A percentile compares a stretch with the other conserved stretches of the same genome.
Conservation (phyloP, 2,113 vertebrate genomes). For the Pelodiscus sinensis region DNA sequence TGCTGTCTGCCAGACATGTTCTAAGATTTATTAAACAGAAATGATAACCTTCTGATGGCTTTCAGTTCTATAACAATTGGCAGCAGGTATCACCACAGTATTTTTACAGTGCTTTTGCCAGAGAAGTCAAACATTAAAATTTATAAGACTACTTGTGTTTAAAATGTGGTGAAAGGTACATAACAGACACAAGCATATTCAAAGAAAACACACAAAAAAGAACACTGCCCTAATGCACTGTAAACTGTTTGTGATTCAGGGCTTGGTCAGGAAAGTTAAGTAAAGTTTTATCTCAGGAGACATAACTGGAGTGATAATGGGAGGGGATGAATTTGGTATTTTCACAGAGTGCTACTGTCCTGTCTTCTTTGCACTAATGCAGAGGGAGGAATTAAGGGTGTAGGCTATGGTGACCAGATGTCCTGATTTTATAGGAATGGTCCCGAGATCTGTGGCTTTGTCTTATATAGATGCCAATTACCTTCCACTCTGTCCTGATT, state of each 20-base stretch:
- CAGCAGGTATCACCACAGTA: background rate
- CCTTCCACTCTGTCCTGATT: too few species aligned
- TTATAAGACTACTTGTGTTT: background rate
- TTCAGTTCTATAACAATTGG: background rate
- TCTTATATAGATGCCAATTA: too few species aligned
- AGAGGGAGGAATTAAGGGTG: background rate
- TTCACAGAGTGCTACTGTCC: accelerated
- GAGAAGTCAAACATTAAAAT: background rate
- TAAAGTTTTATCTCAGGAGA: background rate
- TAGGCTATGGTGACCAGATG: accelerated
- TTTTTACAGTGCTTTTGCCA: background rate
- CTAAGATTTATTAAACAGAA: background rate
- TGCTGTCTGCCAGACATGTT: background rate
- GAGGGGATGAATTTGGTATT: background rate
- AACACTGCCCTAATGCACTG: background rate
- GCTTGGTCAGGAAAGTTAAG: background rate
- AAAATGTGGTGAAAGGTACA: background rate
- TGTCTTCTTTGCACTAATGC: background rate
- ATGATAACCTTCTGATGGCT: background rate
- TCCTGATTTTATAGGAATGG: too few species aligned
- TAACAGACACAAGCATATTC: accelerated
- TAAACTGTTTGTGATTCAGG: background rate
- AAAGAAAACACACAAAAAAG: background rate
- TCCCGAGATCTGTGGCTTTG: too few species aligned
- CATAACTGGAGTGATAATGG: background rate